A percentile compares a stretch with the other conserved stretches of the same genome.
phyloP scores from a whole-genome alignment of 2,888 invertebrate genomes.

The Pandemis cinnamomeana region DNA sequence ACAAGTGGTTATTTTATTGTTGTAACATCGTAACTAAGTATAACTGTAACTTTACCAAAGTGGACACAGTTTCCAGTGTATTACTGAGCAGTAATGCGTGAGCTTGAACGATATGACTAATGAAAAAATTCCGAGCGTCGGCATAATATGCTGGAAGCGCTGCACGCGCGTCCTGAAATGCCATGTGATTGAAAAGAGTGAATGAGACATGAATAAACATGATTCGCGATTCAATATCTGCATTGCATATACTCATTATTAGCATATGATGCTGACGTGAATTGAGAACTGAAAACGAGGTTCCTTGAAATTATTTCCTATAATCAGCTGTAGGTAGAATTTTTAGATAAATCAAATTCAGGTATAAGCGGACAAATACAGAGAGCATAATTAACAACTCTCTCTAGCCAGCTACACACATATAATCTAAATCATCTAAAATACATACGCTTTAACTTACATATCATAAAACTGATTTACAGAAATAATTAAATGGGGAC shows the following conservation, averaged over 20 bases:
- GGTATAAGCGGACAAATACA: not conserved
- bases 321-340: too few relatives aligned
- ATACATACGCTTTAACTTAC: not conserved
- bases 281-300: not conserved
- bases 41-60: too few relatives aligned
- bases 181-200: conserved; percentile 36
- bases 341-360: not conserved
- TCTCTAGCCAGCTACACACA: not conserved
- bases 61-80: not conserved
- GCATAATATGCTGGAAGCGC: conserved; percentile 8
- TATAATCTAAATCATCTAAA: not conserved
- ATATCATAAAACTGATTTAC: conserved; percentile 29
- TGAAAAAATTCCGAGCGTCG: conserved; percentile 22
- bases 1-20: too few relatives aligned
- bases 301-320: conserved; percentile 1
- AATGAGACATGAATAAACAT: conserved; percentile 36
- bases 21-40: too few relatives aligned
- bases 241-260: not conserved
- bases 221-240: conserved; percentile 25
- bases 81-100: conserved; percentile 4
- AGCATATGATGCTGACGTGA: not conserved
- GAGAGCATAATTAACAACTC: not conserved
- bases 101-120: conserved; percentile 22
- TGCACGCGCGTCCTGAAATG: conserved; percentile 20
- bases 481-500: conserved; percentile 34